Conservation (phyloP, 1,140 invertebrate species). For the Bombyx mandarina region DNA sequence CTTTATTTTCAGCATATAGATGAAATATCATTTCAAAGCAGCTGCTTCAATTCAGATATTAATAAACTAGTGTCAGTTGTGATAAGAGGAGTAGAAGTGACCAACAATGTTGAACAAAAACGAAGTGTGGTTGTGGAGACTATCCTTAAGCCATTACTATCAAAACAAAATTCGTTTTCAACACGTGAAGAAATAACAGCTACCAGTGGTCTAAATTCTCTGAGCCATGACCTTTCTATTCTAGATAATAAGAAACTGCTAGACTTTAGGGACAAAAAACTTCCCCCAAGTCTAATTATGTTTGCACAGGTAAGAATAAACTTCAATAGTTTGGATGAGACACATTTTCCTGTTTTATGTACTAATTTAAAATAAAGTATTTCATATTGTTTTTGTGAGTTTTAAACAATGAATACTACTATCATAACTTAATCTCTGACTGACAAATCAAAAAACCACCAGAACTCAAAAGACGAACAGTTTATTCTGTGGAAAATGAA, state of each 20-base stretch:
- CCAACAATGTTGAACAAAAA: slow-evolving; percentile 79
- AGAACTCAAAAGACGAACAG: no score
- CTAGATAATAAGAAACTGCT: slow-evolving; percentile 51
- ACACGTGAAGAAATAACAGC: slow-evolving; percentile 17
- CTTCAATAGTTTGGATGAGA: no score
- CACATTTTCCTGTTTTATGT: no score
- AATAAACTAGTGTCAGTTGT: slow-evolving; percentile 90
- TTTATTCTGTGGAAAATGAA: no score
- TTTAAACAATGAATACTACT: no score
- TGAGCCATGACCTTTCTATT: no score
- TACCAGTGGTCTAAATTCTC: no score
- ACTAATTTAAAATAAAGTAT: no score
- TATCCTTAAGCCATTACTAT: slow-evolving; percentile 56
- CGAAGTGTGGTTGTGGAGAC: slow-evolving; percentile 46
- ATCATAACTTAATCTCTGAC: no score
- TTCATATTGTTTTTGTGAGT: no score
- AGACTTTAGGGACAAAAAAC: slow-evolving; percentile 81
- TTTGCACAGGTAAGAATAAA: slow-evolving; percentile 79
- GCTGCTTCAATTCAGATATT: slow-evolving; percentile 90
- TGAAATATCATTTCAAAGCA: slow-evolving; percentile 88
- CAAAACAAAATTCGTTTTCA: slow-evolving; percentile 59
- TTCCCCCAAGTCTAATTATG: slow-evolving; percentile 83
- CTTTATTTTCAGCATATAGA: slow-evolving; percentile 81
- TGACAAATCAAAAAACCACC: no score
- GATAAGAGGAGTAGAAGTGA: slow-evolving; percentile 86